Evolutionary conservation across 1,140 invertebrate genomes (phyloP), one percentile per base, ranked within the genome.

Genomic region (Ganaspis sp.): DNA sequence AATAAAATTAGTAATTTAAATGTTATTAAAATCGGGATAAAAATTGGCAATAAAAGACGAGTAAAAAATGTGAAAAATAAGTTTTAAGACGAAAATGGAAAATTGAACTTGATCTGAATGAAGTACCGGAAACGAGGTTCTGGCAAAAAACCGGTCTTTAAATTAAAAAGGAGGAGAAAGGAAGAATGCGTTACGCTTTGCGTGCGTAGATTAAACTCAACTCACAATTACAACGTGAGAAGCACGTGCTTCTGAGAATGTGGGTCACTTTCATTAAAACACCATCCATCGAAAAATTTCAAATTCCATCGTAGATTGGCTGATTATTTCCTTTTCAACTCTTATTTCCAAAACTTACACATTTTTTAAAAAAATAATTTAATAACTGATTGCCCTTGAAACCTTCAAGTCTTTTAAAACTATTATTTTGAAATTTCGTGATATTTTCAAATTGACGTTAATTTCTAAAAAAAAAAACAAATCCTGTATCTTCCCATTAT

Each of bases 181-280:
- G 45, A 73, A 73, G 72, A 73, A 73, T 40, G 45, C 72, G 45
- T 54, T 73, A 53, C 42, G 72, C 54, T 29, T 34, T 21, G 58
- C 58, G 58, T 64, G 58, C 58, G 58, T 64, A 64, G 58, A 64
- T 64, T 64, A 64, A 64, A 64, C 58, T 64, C 58, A 64, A 8
- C 58, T 64, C 58, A 64, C 21, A 34, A 64, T 64, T 64, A 64
- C 26, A 64, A 64, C 5, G 4, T 11, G 11, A 74, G 19, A 40
- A 54, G 58, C 74, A 76, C 75, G 72, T 76, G 78, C 72, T 49
- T 42, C 37, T 42, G 42, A 37, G 64, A 73, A 80, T 80, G 79
- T 80, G 11, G 71, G 72, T 76, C 74, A 80, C 79, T 80, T 80
- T 80, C 79, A 76, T 80, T 80, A 70, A 77, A 73, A 70, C 64